Base-by-base conservation (phyloP, 2,113 vertebrate genomes). In the Mormyrus lacerda region DNA sequence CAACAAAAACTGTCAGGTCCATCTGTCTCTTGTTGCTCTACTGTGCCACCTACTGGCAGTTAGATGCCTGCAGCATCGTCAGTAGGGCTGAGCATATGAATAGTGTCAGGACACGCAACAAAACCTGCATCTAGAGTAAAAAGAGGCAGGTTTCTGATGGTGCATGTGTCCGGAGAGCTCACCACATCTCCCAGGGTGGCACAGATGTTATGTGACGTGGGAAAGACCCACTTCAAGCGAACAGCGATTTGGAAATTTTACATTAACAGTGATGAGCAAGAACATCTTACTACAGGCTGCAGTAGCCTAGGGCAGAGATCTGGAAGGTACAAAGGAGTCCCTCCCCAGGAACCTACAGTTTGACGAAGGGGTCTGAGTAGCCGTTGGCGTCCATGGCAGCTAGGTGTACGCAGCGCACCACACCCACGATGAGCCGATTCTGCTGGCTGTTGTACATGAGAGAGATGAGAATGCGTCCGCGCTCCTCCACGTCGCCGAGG, bases 301-400 rank as follows among this genome's bases (percentile, higher is more conserved):
- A 82, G 35, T 24, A 82, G 76, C 39, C 17, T 82, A 19, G 21
- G 82, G 82, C 39, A 44, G 82, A n/a, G 42, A 84, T 0, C 1
- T 45, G 39, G 19, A 21, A 19, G 42, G 39, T 42, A 15, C 73
- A 19, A 42, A 19, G 11, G 35, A 15, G 27, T 8, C 10, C n/a
- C 65, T 3, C 6, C 44, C 65, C 11, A 35, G 73, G 10, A 31
- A 95, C 97, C 94, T 93, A 99, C 98, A 99, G 97, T 93, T 99
- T 99, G 85, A 99, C 98, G 0, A 99, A 99, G 0, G 98, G 98
- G 88, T 99, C 98, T 0, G 98, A 99, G 94, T 99, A 99, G 89
- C 98, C 98, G 0, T 99, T 99, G 90, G 98, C 97, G 0, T 99
- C 98, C 98, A 99, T 99, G 89, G 98, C 97, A 0, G 98, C 98